Evolutionary conservation across 1,140 invertebrate genomes (phyloP).

Genomic region (Rhynchophorus ferrugineus): DNA sequence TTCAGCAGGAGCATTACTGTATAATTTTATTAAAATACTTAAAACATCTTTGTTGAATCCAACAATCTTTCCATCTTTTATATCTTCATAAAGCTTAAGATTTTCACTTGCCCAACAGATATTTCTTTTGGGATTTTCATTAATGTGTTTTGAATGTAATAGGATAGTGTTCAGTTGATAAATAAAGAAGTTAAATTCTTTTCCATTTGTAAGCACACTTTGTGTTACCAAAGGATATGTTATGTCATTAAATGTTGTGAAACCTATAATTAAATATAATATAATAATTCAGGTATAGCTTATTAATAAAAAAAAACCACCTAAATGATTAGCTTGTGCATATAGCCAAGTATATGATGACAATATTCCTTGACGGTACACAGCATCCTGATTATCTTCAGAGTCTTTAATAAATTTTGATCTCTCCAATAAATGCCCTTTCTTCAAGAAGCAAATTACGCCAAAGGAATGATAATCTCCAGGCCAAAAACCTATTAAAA

Average conservation of each 20-base stretch:
- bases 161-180: slow-evolving; percentile 85
- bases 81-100: slow-evolving; percentile 64
- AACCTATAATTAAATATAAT: slow-evolving; percentile 51
- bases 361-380: slow-evolving; percentile 65
- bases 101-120: slow-evolving; percentile 70
- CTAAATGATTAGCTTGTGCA: slow-evolving; percentile 70
- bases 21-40: slow-evolving; percentile 64
- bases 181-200: slow-evolving; percentile 70
- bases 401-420: slow-evolving; percentile 38
- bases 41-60: slow-evolving; percentile 78
- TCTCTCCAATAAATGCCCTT: slow-evolving; percentile 47
- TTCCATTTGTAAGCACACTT: slow-evolving; percentile 77
- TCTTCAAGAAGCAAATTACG: slow-evolving; percentile 61
- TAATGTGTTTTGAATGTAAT: slow-evolving; percentile 51
- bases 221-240: slow-evolving; percentile 84
- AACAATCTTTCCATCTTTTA: slow-evolving; percentile 63
- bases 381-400: slow-evolving; percentile 51
- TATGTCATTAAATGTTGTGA: slow-evolving; percentile 76
- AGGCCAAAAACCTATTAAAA: slow-evolving; percentile 63
- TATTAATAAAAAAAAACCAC: not conserved
- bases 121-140: slow-evolving; percentile 64
- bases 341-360: slow-evolving; percentile 72
- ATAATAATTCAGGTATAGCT: slow-evolving; percentile 20
- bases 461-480: slow-evolving; percentile 69
- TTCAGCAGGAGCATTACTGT: slow-evolving; percentile 59